phyloP scores from a whole-genome alignment of 2,888 invertebrate genomes.

The Trachelus troglodyta region DNA sequence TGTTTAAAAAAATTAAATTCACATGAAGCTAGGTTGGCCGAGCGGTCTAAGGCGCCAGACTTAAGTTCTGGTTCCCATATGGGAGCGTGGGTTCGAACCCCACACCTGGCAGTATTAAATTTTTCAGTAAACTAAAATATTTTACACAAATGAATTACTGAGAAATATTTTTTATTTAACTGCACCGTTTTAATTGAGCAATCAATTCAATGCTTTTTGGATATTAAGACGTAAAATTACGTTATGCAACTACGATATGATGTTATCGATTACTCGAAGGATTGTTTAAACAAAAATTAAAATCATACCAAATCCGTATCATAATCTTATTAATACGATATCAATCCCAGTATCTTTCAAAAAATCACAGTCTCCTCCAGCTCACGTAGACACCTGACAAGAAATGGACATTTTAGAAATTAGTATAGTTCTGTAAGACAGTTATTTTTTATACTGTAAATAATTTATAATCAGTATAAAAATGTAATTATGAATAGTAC shows the following conservation, averaged over 20 bases:
- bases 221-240: not conserved
- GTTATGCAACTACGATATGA: not conserved
- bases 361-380: not conserved
- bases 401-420: not conserved
- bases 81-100: conserved; percentile 79
- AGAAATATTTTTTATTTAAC: not conserved
- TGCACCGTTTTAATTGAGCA: not conserved
- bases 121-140: conserved; percentile 18
- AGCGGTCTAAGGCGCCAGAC: conserved; percentile 79
- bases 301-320: not conserved
- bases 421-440: not conserved
- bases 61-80: conserved; percentile 76
- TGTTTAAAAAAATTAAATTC: not conserved
- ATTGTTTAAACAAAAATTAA: not conserved
- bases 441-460: not conserved
- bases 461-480: not conserved
- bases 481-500: not conserved
- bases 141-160: not conserved
- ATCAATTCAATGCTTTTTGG: not conserved
- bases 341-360: not conserved
- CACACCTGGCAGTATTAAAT: conserved; percentile 71
- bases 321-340: not conserved
- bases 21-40: conserved; percentile 73
- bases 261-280: no score
- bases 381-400: not conserved